Conservation (phyloP, 2,888 invertebrate genomes). For the Dicycla oo region DNA sequence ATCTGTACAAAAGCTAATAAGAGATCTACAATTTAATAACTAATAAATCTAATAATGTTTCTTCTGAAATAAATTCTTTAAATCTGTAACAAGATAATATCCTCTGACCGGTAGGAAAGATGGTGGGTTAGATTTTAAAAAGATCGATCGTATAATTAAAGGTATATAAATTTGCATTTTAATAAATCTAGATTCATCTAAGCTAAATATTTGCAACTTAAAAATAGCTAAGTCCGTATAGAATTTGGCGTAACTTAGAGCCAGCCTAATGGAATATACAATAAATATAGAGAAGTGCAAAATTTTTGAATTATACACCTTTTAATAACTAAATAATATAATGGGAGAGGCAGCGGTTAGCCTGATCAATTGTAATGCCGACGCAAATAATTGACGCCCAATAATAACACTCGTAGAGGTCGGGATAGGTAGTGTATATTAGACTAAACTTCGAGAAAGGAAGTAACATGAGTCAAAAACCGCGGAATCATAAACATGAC, state of each 20-base stretch:
- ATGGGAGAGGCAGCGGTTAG: constrained; percentile 46
- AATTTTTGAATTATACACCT: constrained; percentile 48
- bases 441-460: too few relatives aligned
- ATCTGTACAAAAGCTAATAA: constrained; percentile 57
- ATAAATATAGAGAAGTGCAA: constrained; percentile 35
- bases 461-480: too few relatives aligned
- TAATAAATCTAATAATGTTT: constrained; percentile 50
- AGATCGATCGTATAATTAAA: constrained; percentile 42
- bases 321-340: constrained; percentile 36
- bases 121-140: constrained; percentile 76
- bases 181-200: constrained; percentile 43
- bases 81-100: constrained; percentile 72
- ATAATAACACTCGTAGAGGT: not conserved
- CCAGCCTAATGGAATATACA: constrained; percentile 26
- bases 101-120: constrained; percentile 80
- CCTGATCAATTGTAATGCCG: constrained; percentile 3
- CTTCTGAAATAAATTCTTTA: constrained; percentile 70
- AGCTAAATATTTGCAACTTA: constrained; percentile 33
- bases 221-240: constrained; percentile 25
- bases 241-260: constrained; percentile 16
- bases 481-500: too few relatives aligned
- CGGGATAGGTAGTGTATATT: too few relatives aligned
- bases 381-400: constrained; percentile 3
- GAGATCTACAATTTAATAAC: constrained; percentile 59
- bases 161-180: constrained; percentile 35